Base-by-base conservation (phyloP, 2,888 invertebrate genomes). In the Synanthedon andrenaeformis region DNA sequence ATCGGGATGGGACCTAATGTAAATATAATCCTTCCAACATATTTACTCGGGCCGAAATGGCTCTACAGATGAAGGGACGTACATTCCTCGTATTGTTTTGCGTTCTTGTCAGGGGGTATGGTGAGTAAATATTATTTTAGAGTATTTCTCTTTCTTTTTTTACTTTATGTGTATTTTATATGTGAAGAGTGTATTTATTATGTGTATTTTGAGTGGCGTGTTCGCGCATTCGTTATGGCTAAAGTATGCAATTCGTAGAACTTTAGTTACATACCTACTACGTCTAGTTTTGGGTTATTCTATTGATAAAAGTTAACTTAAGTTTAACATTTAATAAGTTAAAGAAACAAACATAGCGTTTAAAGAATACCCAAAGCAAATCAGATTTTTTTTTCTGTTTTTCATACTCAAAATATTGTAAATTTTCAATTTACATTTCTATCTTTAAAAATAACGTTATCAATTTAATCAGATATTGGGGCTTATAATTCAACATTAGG, bases 1-100 rank as follows among this genome's bases (percentile, higher is more conserved):
- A 69, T 65, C 82, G 86, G 83, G 71, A 86, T 86, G 86, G 86
- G 81, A 76, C 68, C 73, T 59, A 70, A 71, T 76, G 70, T 69
- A 76, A 76, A 78, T 62, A 77, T 67, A 63, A 69, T 67, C 66
- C 64, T 62, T 63, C 64, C 67, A 65, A 71, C 66, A 69, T 72
- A 79, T 78, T 77, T 80, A 71, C 69, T 73, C 59, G 73, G 75
- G 74, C 75, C 77, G 74, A 69, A 70, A 87, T 87, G 87, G 79
- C 83, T 79, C 76, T 74, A 71, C 73, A 76, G 64, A 72, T 72
- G 67, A 80, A 71, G 69, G 74, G 70, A 65, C 64, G 66, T 65
- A 63, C 72, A 59, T 66, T 81, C 60, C 69, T 84, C 66, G 66
- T 82, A 72, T 79, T 83, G 67, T 75, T 83, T 69, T 79, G 70